Conservation (phyloP, 1,140 invertebrate species). For the Drosophila sp. region DNA sequence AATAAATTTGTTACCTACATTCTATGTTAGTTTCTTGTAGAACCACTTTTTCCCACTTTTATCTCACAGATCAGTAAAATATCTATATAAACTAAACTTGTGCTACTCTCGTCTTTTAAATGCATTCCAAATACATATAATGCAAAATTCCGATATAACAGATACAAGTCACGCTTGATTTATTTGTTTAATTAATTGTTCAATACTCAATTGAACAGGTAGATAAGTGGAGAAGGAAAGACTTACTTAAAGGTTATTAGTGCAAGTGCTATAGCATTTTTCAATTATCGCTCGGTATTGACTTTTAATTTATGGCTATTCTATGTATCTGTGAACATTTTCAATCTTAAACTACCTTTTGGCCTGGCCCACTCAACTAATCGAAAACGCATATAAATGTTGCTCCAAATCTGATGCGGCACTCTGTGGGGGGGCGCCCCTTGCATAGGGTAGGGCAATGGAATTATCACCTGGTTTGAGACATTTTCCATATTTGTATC, state of each 20-base stretch:
- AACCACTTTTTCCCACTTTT: too few species aligned
- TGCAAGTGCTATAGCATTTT: constrained; percentile 16
- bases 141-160: neutral
- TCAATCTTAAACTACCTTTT: neutral
- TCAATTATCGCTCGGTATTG: constrained; percentile 57
- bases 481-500: constrained; percentile 40
- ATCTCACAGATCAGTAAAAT: too few species aligned
- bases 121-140: constrained; percentile 28
- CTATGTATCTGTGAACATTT: constrained; percentile 29
- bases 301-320: constrained; percentile 76
- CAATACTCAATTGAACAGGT: constrained; percentile 53
- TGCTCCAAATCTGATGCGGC: constrained; percentile 56
- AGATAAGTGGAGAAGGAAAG: constrained; percentile 44
- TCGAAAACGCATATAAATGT: constrained; percentile 17
- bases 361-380: constrained; percentile 10
- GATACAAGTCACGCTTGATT: constrained; percentile 52
- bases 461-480: constrained; percentile 34
- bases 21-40: too few species aligned
- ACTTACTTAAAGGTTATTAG: constrained; percentile 22
- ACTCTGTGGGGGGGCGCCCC: constrained; percentile 43
- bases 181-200: constrained; percentile 69
- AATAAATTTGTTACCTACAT: too few species aligned
- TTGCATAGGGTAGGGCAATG: constrained; percentile 12
- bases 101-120: neutral
- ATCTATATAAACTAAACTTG: too few species aligned